Percentiles rank a stretch among this genome's conserved stretches.
These are phyloP conservation scores for Toxotes jaculatrix DNA, from an alignment of 2,113 vertebrate genomes.

Conservation along the genomic window DNA sequence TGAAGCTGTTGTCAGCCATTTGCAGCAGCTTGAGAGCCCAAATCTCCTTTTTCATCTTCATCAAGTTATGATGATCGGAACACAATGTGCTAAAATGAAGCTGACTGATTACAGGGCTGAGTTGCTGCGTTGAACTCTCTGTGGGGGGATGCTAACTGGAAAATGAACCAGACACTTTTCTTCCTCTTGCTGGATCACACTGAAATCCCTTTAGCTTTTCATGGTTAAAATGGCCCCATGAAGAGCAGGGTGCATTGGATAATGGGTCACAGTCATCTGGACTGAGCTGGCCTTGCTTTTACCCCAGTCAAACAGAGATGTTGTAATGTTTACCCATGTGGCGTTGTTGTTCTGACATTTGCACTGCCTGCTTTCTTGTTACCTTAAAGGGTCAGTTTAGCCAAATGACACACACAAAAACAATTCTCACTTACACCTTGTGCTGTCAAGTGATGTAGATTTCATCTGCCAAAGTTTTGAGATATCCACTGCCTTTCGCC, in stretches of 20 bases:
- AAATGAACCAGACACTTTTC: not conserved
- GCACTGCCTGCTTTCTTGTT: not conserved
- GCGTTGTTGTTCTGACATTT: conserved; percentile 19
- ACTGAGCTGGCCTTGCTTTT: conserved; percentile 4
- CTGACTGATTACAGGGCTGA: not conserved
- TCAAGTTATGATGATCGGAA: not conserved
- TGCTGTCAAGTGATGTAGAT: not conserved
- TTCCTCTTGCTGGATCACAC: not conserved
- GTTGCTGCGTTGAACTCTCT: not conserved
- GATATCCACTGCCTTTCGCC: not conserved
- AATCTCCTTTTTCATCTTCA: not conserved
- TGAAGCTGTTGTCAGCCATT: conserved; percentile 13
- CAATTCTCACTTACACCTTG: not conserved
- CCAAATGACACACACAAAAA: no score
- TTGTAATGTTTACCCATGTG: conserved; percentile 44
- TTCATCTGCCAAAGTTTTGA: not conserved
- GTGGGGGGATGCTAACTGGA: not conserved
- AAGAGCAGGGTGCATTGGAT: not conserved
- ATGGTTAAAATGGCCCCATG: not conserved
- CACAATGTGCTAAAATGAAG: not conserved
- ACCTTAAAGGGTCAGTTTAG: not conserved
- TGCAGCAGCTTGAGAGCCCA: not conserved
- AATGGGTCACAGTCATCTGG: not conserved
- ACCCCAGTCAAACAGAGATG: conserved; percentile 7
- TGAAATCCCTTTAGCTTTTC: not conserved